Evolutionary conservation across 2,888 invertebrate genomes (phyloP).

Genomic region (Drosophila mulleri): DNA sequence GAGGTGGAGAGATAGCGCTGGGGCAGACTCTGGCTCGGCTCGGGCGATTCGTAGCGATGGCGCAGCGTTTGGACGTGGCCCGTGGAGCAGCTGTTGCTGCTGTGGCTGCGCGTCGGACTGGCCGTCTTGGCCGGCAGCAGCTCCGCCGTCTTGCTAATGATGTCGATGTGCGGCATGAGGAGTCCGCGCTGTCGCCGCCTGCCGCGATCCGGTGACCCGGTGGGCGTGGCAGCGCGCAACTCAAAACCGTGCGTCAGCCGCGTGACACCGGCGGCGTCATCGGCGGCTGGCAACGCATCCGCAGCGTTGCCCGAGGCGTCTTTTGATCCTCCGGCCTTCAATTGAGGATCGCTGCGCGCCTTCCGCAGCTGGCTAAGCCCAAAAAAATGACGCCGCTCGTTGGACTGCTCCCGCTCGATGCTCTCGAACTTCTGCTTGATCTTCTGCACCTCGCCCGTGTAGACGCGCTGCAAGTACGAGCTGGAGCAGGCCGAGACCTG

Average conservation of each 20-base stretch:
- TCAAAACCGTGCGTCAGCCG: conserved; percentile 86
- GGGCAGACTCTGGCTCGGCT: conserved; percentile 24
- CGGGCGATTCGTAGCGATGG: conserved; percentile 87
- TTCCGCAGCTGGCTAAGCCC: conserved; percentile 86
- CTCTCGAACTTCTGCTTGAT: conserved; percentile 91
- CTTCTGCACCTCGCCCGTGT: conserved; percentile 91
- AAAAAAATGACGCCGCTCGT: conserved; percentile 81
- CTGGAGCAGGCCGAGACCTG: conserved; percentile 87
- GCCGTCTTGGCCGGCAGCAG: conserved; percentile 80
- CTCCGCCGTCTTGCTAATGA: conserved; percentile 93
- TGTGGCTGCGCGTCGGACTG: conserved; percentile 70
- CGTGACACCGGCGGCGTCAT: conserved; percentile 35
- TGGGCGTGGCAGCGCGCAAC: conserved; percentile 22
- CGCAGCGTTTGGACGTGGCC: conserved; percentile 90
- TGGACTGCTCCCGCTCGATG: conserved; percentile 62
- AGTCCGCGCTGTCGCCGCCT: conserved; percentile 86
- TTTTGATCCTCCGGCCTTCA: conserved; percentile 87
- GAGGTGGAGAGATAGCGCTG: conserved; percentile 89
- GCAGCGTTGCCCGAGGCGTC: conserved; percentile 85
- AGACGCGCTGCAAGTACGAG: conserved; percentile 89
- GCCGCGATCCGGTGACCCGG: conserved; percentile 83
- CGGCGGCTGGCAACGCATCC: conserved; percentile 55
- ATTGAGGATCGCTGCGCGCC: conserved; percentile 92
- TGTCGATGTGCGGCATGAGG: conserved; percentile 94
- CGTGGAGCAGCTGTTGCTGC: conserved; percentile 86